Evolutionary conservation across 2,888 invertebrate genomes (phyloP), one percentile per base, ranked within the genome.

Genomic region (Chelonus formosanus): DNA sequence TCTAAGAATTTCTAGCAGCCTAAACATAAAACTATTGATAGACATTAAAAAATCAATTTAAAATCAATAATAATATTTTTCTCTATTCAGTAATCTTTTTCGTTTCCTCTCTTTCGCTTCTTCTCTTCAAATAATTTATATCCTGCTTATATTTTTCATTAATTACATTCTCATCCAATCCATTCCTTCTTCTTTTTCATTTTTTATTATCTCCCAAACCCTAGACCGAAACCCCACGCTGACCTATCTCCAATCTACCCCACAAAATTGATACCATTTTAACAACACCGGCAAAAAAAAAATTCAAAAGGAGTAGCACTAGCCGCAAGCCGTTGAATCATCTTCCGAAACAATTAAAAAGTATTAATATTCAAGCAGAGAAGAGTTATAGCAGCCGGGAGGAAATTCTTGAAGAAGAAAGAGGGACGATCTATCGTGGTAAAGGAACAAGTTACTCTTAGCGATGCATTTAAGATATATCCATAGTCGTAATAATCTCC

Each of bases 261-360:
- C 10, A 48, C 10, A 5, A 48, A n/a, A 48, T 5, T 31, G 5
- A 5, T 5, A 48, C 5, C n/a, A 48, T 6, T n/a, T 48, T 48
- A 8, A 59, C 20, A 10, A 59, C 6, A 59, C 40, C 31, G 31
- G 32, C 8, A 40, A 34, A 48, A 47, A 34, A 59, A 32, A 35
- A 35, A 47, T 10, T 35, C 20, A 4, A 2, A 32, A 10, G 48
- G 47, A 48, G 35, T 54, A 52, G 61, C 54, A 43, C 7, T 8
- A 53, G 36, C 57, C 52, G 20, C 31, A 20, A 57, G 52, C 36
- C 47, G n/a, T n/a, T 63, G 10, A 63, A 64, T 48, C 48, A 56
- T 52, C 52, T 57, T 32, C 5, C 47, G 47, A 65, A 65, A 65
- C 65, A 65, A 65, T 65, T 65, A 65, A 65, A 65, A 47, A 54